A percentile compares a stretch with the other conserved stretches of the same genome.
These are phyloP conservation scores for Cenopis cana DNA, from an alignment of 2,888 invertebrate species.

Conservation along the genomic window DNA sequence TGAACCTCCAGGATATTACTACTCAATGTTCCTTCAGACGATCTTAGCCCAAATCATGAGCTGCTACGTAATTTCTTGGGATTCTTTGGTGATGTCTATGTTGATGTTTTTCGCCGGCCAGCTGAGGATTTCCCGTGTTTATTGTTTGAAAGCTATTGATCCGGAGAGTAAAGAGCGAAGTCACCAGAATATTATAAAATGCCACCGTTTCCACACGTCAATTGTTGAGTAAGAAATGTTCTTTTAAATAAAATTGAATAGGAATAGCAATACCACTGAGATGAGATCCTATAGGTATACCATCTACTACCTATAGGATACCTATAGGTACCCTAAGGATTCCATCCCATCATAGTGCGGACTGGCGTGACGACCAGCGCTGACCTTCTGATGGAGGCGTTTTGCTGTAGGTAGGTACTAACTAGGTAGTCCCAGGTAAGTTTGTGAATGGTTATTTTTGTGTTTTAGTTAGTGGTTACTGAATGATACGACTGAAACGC, in stretches of 20 bases:
- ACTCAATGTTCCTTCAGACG: conserved; percentile 63
- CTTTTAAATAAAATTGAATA: not conserved
- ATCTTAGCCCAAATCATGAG: conserved; percentile 62
- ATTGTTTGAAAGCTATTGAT: conserved; percentile 55
- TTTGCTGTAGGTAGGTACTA: too few species aligned
- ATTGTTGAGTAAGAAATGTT: conserved; percentile 56
- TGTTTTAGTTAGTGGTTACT: too few species aligned
- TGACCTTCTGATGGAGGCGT: too few species aligned
- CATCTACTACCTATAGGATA: too few species aligned
- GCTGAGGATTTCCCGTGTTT: conserved; percentile 58
- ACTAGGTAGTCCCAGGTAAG: too few species aligned
- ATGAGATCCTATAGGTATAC: too few species aligned
- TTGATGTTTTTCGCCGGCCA: conserved; percentile 75
- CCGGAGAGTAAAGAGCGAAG: conserved; percentile 47
- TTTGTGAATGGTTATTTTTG: too few species aligned
- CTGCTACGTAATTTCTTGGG: conserved; percentile 66
- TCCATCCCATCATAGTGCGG: too few species aligned
- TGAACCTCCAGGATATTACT: conserved; percentile 65
- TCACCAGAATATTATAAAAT: conserved; percentile 60
- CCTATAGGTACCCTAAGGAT: too few species aligned
- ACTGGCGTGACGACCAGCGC: too few species aligned
- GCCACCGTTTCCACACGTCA: conserved; percentile 60
- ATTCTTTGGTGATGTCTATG: conserved; percentile 62
- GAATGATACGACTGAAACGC: too few species aligned
- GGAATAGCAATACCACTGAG: too few species aligned